A percentile compares a stretch with the other conserved stretches of the same genome.
These are phyloP conservation scores for Drosophila nr. fundita DNA, from an alignment of 2,888 invertebrate species.

Conservation along the genomic window DNA sequence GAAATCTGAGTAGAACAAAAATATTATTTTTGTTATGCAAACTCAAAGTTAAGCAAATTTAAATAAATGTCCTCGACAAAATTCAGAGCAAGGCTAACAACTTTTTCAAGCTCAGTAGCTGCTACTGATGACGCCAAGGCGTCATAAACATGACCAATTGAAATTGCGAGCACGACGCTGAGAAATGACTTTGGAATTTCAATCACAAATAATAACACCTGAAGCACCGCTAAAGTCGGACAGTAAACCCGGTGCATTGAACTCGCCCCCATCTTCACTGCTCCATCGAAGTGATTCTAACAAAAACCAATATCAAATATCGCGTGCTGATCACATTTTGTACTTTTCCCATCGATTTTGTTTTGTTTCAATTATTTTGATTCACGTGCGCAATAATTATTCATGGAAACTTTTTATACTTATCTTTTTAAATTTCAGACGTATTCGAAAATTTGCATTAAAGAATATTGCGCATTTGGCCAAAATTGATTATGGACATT, in stretches of 20 bases:
- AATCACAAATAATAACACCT: slow-evolving; percentile 41
- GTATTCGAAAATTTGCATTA: slow-evolving; percentile 30
- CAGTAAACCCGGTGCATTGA: slow-evolving; percentile 63
- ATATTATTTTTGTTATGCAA: slow-evolving; percentile 1
- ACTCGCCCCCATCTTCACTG: slow-evolving; percentile 40
- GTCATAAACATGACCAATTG: slow-evolving; percentile 49
- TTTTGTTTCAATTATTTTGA: slow-evolving; percentile 5
- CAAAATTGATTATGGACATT: background rate
- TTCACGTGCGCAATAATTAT: slow-evolving; percentile 41
- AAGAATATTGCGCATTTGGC: slow-evolving; percentile 17
- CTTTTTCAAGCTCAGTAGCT: slow-evolving; percentile 54
- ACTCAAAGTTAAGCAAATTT: slow-evolving; percentile 20
- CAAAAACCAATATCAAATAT: slow-evolving; percentile 26
- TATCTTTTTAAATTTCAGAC: background rate
- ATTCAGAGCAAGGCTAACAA: slow-evolving; percentile 70
- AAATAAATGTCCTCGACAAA: slow-evolving; percentile 26
- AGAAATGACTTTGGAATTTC: slow-evolving; percentile 53
- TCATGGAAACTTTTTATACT: background rate
- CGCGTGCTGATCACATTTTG: slow-evolving; percentile 42
- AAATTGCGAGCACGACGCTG: slow-evolving; percentile 38
- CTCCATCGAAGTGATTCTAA: slow-evolving; percentile 12
- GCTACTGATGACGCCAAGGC: slow-evolving; percentile 35
- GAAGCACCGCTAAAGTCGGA: slow-evolving; percentile 47
- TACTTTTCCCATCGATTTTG: background rate
- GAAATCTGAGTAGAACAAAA: slow-evolving; percentile 13